Evolutionary conservation across 2,797 vertebrate genomes (phyloP).

Genomic region (Myioborus melanocephalus): DNA sequence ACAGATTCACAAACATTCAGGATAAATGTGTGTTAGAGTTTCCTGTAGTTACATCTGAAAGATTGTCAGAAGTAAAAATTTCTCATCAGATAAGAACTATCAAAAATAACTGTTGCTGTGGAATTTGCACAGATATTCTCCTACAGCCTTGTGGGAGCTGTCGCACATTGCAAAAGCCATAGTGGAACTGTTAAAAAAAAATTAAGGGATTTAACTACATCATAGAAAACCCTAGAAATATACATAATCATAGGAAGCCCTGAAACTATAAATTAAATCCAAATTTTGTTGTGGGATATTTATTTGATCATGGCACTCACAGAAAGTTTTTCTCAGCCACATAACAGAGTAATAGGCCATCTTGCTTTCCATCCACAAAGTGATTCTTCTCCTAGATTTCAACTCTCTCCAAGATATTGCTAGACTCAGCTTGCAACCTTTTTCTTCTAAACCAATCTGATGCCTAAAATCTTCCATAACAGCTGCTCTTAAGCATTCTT

Average conservation of each 20-base stretch:
- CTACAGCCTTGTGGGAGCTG: background rate
- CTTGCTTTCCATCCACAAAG: background rate
- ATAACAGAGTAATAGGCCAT: background rate
- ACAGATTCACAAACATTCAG: background rate
- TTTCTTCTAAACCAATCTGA: background rate
- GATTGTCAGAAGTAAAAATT: background rate
- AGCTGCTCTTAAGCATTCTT: background rate
- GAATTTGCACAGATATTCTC: background rate
- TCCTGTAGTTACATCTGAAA: background rate
- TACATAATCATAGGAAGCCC: background rate
- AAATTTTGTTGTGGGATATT: background rate
- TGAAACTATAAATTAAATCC: background rate
- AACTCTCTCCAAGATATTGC: background rate
- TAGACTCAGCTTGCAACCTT: background rate
- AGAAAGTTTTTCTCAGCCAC: background rate
- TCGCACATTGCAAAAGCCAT: background rate
- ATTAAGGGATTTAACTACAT: background rate
- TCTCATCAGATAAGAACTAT: background rate
- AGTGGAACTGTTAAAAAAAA: background rate
- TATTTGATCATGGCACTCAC: background rate
- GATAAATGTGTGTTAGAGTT: background rate
- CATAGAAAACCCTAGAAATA: background rate
- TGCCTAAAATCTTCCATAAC: background rate
- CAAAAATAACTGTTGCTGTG: background rate
- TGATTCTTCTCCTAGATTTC: background rate